Conservation (phyloP, 2,113 vertebrate genomes). For the Aplodontia rufa region DNA sequence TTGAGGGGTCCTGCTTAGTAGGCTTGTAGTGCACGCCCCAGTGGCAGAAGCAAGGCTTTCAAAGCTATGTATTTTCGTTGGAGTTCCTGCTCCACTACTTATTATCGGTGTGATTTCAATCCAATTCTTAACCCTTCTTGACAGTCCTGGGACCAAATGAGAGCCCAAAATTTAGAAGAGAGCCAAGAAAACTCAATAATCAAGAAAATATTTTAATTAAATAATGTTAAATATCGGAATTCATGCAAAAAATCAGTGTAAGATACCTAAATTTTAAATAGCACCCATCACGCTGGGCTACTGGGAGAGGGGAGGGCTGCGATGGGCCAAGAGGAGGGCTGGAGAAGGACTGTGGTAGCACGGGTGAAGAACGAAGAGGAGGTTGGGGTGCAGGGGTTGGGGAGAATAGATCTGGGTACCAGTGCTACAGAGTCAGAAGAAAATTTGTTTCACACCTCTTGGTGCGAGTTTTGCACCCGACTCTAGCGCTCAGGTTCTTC, state of each 20-base stretch:
- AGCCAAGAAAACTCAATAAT: background rate
- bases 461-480: background rate
- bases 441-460: background rate
- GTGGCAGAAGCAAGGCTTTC: accelerated
- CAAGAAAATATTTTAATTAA: background rate
- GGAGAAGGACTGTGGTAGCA: accelerated
- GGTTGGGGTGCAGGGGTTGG: background rate
- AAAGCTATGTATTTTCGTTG: background rate
- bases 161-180: background rate
- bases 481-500: background rate
- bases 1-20: accelerated
- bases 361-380: background rate
- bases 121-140: background rate
- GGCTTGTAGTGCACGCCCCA: accelerated
- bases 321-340: accelerated
- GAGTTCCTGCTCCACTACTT: background rate
- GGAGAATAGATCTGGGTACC: background rate
- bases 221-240: background rate
- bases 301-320: accelerated
- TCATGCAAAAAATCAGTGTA: background rate
- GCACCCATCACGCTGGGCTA: accelerated
- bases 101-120: background rate
- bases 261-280: background rate
- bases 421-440: background rate
- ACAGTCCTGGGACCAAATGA: background rate